Evolutionary conservation across 2,113 vertebrate genomes (phyloP), one percentile per base, ranked within the genome.

Genomic region (Cynoglossus semilaevis): DNA sequence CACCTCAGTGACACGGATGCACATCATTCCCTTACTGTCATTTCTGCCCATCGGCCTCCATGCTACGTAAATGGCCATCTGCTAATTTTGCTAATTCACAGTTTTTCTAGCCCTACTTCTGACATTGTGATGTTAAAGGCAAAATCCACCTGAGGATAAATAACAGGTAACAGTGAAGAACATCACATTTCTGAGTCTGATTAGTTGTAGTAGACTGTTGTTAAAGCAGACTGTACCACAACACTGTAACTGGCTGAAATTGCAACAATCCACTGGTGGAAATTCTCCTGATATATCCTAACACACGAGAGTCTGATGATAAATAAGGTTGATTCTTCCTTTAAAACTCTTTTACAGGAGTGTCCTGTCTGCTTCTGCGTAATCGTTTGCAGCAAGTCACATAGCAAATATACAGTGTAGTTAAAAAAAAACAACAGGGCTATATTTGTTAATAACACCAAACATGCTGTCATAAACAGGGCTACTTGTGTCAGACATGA

Each of bases 381-480:
- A 60, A 69, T 67, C 63, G 42, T 70, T 70, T 71, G 76, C 73
- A 65, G 66, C 72, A 38, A 75, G 56, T 78, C 74, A 70, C 76
- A 73, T 71, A 76, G 40, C 74, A 80, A 77, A 77, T 62, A 67
- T 86, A 88, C 86, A 87, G 82, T 88, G 84, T 84, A 70, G 72
- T 65, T 41, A 41, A 41, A 41, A 38, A 38, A 8, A 70, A 68
- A 6, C 59, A 65, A 0, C 0, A 45, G 77, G 72, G 59, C 45
- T 51, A 69, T 56, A 60, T 52, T 72, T 22, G 52, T 55, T 41
- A 15, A 63, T 67, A 58, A 76, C 64, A 71, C 75, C 43, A 74
- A 34, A 67, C 76, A 72, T 70, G 68, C 65, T 0, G 62, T 58
- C 75, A 70, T 68, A 58, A 77, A 77, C 57, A 34, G 69, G 72